Base-by-base conservation (phyloP, 2,113 vertebrate genomes). In the Odontesthes bonariensis region DNA sequence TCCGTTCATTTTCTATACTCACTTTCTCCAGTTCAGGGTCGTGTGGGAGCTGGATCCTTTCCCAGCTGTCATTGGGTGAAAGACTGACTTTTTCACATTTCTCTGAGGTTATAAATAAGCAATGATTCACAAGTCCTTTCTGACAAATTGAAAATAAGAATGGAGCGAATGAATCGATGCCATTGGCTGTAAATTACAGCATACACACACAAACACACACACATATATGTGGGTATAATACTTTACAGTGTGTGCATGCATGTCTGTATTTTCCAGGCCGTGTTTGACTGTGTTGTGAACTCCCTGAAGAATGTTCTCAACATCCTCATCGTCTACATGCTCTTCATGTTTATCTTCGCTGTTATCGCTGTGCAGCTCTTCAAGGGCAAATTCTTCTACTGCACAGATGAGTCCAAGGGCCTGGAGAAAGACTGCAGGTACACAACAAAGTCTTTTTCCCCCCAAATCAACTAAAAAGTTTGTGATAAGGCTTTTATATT, bases 271-370 rank as follows among this genome's bases (percentile, higher is more conserved):
- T 80, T 53, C 6, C 92, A 99, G 98, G 97, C 98, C 0, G 98
- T 99, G 76, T 99, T 99, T 49, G 98, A 99, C 95, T 99, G 98
- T 0, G 97, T 99, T 67, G 97, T 99, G 76, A 98, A 99, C 91
- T 99, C 97, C 7, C 93, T 99, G 92, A 99, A 97, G 95, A 99
- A 99, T 0, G 98, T 99, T 7, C 95, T 99, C 67, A 99, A 99
- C 86, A 99, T 99, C 92, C 95, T 99, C 79, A 96, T 99, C 0
- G 98, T 99, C 67, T 99, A 99, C 92, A 95, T 99, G 91, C 97
- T 99, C 86, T 99, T 99, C 94, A 99, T 99, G 98, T 98, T 99
- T 94, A 99, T 99, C 86, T 99, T 99, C 3, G 97, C 97, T 0
- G 98, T 99, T 64, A 97, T 99, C 6, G 98, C 98, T 0, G 98